These are phyloP conservation scores for Arenicola marina DNA, from an alignment of 2,888 invertebrate species.

Conservation along the genomic window DNA sequence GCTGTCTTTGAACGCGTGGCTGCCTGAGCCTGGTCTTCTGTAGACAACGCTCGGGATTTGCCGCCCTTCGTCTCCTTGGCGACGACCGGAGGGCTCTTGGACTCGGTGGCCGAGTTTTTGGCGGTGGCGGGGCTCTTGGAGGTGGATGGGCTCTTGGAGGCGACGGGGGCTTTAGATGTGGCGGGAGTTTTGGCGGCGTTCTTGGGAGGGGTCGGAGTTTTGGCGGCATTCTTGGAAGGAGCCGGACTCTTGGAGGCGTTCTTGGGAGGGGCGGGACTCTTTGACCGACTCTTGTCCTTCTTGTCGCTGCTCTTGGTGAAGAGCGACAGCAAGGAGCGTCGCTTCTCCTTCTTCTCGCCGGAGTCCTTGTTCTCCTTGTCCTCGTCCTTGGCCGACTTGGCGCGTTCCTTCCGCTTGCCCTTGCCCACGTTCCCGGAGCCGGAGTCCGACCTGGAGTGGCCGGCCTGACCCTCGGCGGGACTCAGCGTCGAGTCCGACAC, in stretches of 20 bases:
- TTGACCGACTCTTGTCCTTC: conserved; percentile 37
- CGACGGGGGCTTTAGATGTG: too few relatives aligned
- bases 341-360: conserved; percentile 4
- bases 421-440: background rate
- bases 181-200: too few relatives aligned
- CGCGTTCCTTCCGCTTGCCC: background rate
- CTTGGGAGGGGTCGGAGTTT: too few relatives aligned
- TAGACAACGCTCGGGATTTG: conserved; percentile 9
- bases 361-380: conserved; percentile 10
- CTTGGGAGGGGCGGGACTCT: conserved; percentile 41
- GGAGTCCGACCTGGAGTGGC: background rate
- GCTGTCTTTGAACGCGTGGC: too few relatives aligned
- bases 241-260: conserved; percentile 39
- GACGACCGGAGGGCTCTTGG: background rate
- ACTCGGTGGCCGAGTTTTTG: background rate
- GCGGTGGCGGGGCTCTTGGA: background rate
- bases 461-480: background rate
- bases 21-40: too few relatives aligned
- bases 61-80: too few relatives aligned
- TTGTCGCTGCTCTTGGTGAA: conserved; percentile 44
- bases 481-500: conserved; percentile 3
- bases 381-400: conserved; percentile 4
- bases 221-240: background rate
- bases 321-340: conserved; percentile 41
- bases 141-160: too few relatives aligned